These are phyloP conservation scores for Moxostoma hubbsi DNA, from an alignment of 2,797 vertebrate genomes.

Conservation along the genomic window DNA sequence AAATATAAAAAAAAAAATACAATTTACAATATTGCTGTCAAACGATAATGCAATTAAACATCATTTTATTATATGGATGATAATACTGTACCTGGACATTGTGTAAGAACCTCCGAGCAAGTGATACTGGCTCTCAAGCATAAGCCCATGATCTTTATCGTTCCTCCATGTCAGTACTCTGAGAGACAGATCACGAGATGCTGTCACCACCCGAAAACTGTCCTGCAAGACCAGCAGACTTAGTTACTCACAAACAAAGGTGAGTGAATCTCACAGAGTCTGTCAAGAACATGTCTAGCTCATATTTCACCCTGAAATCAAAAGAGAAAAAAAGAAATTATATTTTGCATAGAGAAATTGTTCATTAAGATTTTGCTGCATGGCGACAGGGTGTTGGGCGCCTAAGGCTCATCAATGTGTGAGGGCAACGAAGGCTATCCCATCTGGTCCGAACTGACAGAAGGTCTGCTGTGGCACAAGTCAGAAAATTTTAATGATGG, in stretches of 20 bases:
- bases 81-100: conserved; percentile 74
- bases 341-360: too few relatives aligned
- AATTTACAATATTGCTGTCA: neutral
- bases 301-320: too few relatives aligned
- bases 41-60: neutral
- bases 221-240: conserved; percentile 66
- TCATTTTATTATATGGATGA: neutral
- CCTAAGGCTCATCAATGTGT: too few relatives aligned
- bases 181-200: conserved; percentile 79
- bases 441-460: too few relatives aligned
- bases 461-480: too few relatives aligned
- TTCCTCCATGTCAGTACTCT: conserved; percentile 76
- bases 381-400: too few relatives aligned
- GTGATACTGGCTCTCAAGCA: conserved; percentile 77
- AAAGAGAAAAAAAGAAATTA: too few relatives aligned
- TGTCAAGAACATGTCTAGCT: too few relatives aligned
- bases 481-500: too few relatives aligned
- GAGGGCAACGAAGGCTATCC: too few relatives aligned
- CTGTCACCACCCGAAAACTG: conserved; percentile 77
- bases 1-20: neutral
- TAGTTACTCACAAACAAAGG: neutral
- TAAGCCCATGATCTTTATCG: conserved; percentile 59
- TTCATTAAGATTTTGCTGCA: too few relatives aligned
- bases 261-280: too few relatives aligned
- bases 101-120: conserved; percentile 78